phyloP scores from a whole-genome alignment of 2,888 invertebrate genomes.

The Nemoura dubitans region DNA sequence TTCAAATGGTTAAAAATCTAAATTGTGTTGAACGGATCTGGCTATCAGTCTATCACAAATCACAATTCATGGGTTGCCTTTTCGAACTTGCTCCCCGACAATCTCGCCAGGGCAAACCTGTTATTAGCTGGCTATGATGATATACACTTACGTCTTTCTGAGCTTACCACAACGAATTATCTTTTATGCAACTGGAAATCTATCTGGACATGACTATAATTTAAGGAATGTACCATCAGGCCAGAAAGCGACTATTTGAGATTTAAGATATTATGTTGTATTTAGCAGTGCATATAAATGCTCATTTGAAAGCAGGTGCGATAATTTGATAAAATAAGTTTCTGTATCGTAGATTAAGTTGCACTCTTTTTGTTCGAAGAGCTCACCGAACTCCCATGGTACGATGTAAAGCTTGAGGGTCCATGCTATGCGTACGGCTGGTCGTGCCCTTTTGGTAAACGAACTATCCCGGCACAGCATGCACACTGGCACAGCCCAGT shows the following conservation, averaged over 20 bases:
- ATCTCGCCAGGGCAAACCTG: conserved; percentile 22
- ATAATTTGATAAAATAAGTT: not conserved
- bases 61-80: conserved; percentile 13
- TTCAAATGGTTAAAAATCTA: conserved; percentile 13
- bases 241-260: conserved; percentile 9
- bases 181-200: conserved; percentile 37
- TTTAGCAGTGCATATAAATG: conserved; percentile 3
- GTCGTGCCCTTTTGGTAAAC: no score
- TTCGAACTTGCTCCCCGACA: not conserved
- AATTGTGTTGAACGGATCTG: conserved; percentile 20
- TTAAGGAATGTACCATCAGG: conserved; percentile 1
- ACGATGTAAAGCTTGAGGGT: no score
- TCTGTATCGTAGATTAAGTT: not conserved
- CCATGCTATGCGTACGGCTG: no score
- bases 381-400: no score
- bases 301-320: not conserved
- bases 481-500: no score
- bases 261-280: not conserved
- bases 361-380: not conserved
- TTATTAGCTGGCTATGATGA: conserved; percentile 36
- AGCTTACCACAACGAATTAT: conserved; percentile 36
- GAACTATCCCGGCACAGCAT: no score
- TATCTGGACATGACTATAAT: conserved; percentile 24
- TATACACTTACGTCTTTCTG: conserved; percentile 37
- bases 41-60: conserved; percentile 38